A percentile compares a stretch with the other conserved stretches of the same genome.
Conservation (phyloP, 2,797 vertebrate species). For the Phataginus tricuspis region DNA sequence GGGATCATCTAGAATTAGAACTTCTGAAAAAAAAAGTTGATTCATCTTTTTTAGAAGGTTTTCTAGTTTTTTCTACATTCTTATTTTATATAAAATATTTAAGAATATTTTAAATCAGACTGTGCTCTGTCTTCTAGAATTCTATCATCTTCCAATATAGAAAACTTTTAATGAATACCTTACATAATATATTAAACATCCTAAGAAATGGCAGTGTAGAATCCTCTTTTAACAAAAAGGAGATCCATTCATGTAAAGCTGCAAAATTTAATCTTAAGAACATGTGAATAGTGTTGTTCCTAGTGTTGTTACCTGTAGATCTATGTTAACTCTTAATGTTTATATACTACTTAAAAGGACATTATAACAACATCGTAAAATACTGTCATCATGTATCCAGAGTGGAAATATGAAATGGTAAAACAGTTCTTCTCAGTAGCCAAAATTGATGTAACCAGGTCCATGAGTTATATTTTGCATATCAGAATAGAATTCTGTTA, state of each 20-base stretch:
- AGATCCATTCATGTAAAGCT: not conserved
- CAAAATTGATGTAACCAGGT: not conserved
- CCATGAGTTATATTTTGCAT: not conserved
- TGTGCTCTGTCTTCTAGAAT: not conserved
- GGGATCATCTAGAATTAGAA: not conserved
- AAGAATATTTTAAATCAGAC: slow-evolving; percentile 51
- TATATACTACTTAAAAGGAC: not conserved
- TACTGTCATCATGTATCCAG: not conserved
- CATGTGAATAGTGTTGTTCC: not conserved
- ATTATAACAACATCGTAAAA: not conserved
- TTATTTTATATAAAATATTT: not conserved
- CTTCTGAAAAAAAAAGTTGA: not conserved
- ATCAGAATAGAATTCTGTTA: not conserved
- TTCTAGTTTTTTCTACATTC: not conserved
- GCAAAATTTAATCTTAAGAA: slow-evolving; percentile 41
- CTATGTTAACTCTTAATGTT: not conserved
- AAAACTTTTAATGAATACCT: not conserved
- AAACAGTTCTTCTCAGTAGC: not conserved
- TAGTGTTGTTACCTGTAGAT: not conserved
- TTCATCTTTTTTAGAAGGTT: not conserved
- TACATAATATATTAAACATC: not conserved
- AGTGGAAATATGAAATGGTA: not conserved
- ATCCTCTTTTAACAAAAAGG: not conserved
- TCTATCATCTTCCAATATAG: not conserved
- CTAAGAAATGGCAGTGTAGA: not conserved